Percentiles rank a stretch among this genome's conserved stretches.
phyloP scores from a whole-genome alignment of 2,113 vertebrate genomes.

The Xenus cinereus region DNA sequence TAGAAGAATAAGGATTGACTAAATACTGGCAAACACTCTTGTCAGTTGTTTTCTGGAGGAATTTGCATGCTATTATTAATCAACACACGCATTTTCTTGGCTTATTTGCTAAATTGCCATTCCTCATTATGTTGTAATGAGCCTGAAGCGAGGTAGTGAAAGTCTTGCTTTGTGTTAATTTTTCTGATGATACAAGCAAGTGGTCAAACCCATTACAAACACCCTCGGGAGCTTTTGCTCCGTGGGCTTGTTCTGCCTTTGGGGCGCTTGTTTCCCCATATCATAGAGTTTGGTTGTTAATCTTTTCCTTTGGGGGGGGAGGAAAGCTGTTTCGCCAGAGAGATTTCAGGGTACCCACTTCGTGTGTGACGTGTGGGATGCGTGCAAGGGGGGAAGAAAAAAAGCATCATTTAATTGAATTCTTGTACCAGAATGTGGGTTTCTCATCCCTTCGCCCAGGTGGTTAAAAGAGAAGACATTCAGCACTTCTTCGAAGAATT shows the following conservation, averaged over 20 bases:
- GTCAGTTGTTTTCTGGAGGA: neutral
- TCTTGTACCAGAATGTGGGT: neutral
- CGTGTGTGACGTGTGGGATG: neutral
- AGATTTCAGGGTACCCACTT: neutral
- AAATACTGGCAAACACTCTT: neutral
- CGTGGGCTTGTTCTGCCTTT: neutral
- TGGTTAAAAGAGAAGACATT: slow-evolving; percentile 88
- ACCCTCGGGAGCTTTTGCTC: neutral
- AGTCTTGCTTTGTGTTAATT: neutral
- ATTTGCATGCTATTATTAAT: neutral
- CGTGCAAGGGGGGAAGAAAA: too few relatives aligned
- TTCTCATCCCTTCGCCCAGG: slow-evolving; percentile 66
- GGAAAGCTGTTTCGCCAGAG: neutral
- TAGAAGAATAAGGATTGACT: neutral
- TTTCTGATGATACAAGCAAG: neutral
- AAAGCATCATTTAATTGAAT: neutral
- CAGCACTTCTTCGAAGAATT: slow-evolving; percentile 90
- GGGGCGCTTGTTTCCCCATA: rapidly evolving
- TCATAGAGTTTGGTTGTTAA: neutral
- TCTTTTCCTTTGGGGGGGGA: too few relatives aligned
- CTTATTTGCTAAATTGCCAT: neutral
- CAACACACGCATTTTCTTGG: neutral
- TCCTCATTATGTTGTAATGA: neutral
- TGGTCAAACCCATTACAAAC: neutral
- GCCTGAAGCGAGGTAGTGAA: neutral